Percentiles rank a stretch among this genome's conserved stretches.
phyloP scores from a whole-genome alignment of 2,797 vertebrate genomes.

The Mormyrus proboscirostris region DNA sequence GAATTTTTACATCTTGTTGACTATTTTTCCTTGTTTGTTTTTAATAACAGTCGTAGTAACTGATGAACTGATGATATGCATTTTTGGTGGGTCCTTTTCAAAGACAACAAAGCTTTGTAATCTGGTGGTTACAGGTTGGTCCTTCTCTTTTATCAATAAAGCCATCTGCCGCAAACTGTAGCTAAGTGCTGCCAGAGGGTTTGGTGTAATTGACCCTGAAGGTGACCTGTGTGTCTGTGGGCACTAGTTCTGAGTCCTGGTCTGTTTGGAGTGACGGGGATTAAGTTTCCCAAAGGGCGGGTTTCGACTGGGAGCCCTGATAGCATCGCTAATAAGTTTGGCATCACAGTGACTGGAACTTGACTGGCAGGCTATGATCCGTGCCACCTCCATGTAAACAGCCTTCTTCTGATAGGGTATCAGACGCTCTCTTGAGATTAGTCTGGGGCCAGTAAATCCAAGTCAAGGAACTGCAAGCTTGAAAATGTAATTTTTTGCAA shows the following conservation, averaged over 20 bases:
- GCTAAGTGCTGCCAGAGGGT: conserved; percentile 6
- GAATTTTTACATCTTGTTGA: neutral
- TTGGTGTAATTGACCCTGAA: conserved; percentile 36
- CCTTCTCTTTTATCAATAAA: neutral
- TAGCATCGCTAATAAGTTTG: conserved; percentile 29
- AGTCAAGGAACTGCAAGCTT: conserved; percentile 20
- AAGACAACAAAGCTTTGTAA: neutral
- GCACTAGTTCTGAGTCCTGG: conserved; percentile 15
- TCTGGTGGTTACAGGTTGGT: neutral
- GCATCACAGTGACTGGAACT: conserved; percentile 18
- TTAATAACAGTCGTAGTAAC: neutral
- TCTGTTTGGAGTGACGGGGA: conserved; percentile 14
- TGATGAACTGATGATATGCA: neutral
- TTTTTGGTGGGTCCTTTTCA: neutral
- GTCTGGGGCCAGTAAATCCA: neutral
- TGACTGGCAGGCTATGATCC: neutral
- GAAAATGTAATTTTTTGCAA: neutral
- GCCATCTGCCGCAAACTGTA: neutral
- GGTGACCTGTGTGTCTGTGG: conserved; percentile 22
- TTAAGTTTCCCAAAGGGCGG: conserved; percentile 42
- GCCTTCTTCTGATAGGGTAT: conserved; percentile 29
- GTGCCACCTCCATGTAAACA: conserved; percentile 20
- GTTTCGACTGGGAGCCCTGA: conserved; percentile 23
- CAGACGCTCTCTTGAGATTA: conserved; percentile 32
- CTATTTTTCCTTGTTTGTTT: neutral